phyloP scores from a whole-genome alignment of 2,113 vertebrate genomes.

The Sceloporus tristichus region DNA sequence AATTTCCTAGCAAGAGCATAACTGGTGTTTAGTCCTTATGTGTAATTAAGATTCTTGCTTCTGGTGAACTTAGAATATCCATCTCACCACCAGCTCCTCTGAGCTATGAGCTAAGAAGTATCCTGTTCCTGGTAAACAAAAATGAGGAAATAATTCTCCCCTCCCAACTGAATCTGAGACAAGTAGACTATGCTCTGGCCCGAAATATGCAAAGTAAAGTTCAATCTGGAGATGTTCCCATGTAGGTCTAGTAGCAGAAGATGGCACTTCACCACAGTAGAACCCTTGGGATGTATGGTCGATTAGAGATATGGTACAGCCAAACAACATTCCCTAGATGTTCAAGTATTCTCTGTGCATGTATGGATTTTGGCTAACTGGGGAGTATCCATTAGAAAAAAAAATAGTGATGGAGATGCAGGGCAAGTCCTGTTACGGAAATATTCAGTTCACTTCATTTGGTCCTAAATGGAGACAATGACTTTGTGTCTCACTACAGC shows the following conservation, averaged over 20 bases:
- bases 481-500: not conserved
- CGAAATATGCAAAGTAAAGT: not conserved
- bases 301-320: not conserved
- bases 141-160: not conserved
- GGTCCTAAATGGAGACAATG: not conserved
- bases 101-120: not conserved
- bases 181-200: not conserved
- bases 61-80: not conserved
- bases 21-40: not conserved
- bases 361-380: not conserved
- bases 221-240: not conserved
- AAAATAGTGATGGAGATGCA: not conserved
- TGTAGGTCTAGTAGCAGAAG: not conserved
- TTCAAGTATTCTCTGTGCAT: not conserved
- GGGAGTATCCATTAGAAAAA: not conserved
- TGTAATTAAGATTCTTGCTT: conserved; percentile 53
- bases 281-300: not conserved
- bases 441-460: not conserved
- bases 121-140: not conserved
- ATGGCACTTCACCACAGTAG: not conserved
- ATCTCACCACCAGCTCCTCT: not conserved
- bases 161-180: too few relatives aligned
- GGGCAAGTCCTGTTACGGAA: not conserved
- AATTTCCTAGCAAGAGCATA: conserved; percentile 47
- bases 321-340: not conserved